phyloP scores from a whole-genome alignment of 1,140 invertebrate genomes.

The Potamilus streckersoni region DNA sequence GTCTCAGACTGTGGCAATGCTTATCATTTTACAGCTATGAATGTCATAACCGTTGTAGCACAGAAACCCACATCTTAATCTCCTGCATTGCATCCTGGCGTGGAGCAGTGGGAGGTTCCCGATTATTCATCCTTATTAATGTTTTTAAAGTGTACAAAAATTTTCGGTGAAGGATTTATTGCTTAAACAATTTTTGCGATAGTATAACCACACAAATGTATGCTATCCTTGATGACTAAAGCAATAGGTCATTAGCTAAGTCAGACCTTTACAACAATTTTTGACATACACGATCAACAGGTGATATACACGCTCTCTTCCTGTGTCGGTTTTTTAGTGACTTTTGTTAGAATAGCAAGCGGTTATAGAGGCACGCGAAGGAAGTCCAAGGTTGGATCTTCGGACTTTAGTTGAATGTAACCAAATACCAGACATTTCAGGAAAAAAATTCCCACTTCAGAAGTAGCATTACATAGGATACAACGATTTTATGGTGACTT shows the following conservation, averaged over 20 bases:
- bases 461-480: conserved; percentile 12
- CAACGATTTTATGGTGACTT: conserved; percentile 5
- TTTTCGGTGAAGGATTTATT: conserved; percentile 13
- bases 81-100: neutral
- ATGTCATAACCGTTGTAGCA: neutral
- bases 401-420: conserved; percentile 30
- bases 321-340: neutral
- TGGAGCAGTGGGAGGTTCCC: conserved; percentile 3
- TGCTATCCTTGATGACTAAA: conserved; percentile 40
- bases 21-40: conserved; percentile 18
- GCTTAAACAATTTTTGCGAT: conserved; percentile 21
- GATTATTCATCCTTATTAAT: neutral
- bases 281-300: conserved; percentile 11
- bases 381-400: neutral
- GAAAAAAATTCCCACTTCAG: conserved; percentile 21
- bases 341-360: neutral
- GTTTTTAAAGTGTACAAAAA: conserved; percentile 7
- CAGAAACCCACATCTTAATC: neutral
- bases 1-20: conserved; percentile 18
- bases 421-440: conserved; percentile 18
- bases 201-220: conserved; percentile 20
- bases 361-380: conserved; percentile 1
- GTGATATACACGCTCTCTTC: conserved; percentile 4
- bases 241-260: conserved; percentile 28
- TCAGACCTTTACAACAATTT: conserved; percentile 19